A percentile compares a stretch with the other conserved stretches of the same genome.
These are phyloP conservation scores for Cyphomyrus plagiostoma DNA, from an alignment of 2,113 vertebrate species.

Conservation along the genomic window DNA sequence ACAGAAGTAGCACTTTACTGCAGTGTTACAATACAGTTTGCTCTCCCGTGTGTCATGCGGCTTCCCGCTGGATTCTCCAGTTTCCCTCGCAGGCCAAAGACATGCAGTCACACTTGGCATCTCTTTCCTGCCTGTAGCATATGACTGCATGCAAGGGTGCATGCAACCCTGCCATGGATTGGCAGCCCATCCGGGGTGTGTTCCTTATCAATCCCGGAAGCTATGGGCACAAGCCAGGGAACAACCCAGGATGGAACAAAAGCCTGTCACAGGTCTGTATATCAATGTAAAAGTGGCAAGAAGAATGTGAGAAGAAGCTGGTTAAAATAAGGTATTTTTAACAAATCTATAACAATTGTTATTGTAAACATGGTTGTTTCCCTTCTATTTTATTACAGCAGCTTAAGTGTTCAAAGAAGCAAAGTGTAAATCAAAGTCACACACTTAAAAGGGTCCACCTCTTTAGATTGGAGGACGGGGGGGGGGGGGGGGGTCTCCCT, in stretches of 20 bases:
- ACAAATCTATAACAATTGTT: not conserved
- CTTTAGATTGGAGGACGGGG: not conserved
- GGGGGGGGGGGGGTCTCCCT: not conserved
- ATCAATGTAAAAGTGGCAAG: not conserved
- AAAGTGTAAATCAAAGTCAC: not conserved
- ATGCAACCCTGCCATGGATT: not conserved
- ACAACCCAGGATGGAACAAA: not conserved
- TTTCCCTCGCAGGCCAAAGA: not conserved
- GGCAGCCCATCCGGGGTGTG: not conserved
- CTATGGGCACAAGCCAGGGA: not conserved
- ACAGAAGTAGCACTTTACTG: not conserved
- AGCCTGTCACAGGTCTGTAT: not conserved
- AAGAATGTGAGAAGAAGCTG: not conserved
- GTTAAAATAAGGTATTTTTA: not conserved
- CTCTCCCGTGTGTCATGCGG: not conserved
- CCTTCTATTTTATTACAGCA: not conserved
- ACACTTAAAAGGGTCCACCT: not conserved
- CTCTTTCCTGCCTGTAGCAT: not conserved
- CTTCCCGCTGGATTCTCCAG: not conserved
- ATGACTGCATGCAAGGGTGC: not conserved
- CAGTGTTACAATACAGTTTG: not conserved
- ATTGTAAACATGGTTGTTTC: not conserved
- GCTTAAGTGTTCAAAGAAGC: not conserved
- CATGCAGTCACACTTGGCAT: not conserved
- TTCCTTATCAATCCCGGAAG: not conserved